Conservation (phyloP, 2,888 invertebrate genomes). For the Morpho deidamia region DNA sequence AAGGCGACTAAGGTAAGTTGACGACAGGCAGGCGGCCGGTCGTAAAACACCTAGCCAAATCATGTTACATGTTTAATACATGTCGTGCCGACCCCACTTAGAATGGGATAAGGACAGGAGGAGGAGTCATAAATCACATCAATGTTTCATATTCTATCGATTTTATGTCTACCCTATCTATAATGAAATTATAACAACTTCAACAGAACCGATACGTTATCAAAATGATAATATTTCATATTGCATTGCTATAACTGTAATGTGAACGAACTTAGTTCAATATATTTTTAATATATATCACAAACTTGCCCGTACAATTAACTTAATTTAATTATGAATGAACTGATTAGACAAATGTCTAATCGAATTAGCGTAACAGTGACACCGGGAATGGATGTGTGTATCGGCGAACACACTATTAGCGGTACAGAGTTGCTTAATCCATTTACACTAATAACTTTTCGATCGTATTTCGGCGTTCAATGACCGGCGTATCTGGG, state of each 20-base stretch:
- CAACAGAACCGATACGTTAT: conserved; percentile 15
- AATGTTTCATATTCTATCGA: background rate
- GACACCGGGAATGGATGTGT: background rate
- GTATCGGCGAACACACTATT: too few species aligned
- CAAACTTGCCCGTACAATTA: background rate
- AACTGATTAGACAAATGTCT: conserved; percentile 10
- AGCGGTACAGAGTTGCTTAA: conserved; percentile 9
- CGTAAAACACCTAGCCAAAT: too few species aligned
- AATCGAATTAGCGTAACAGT: conserved; percentile 22
- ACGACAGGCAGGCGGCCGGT: too few species aligned
- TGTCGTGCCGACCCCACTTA: too few species aligned
- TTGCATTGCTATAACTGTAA: background rate
- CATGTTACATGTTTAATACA: too few species aligned
- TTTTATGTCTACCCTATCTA: background rate
- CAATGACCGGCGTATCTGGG: conserved; percentile 31
- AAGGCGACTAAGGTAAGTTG: too few species aligned
- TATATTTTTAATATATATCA: background rate
- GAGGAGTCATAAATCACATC: too few species aligned
- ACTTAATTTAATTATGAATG: conserved; percentile 1
- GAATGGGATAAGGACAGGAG: too few species aligned
- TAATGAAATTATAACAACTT: background rate
- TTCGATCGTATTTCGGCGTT: conserved; percentile 24
- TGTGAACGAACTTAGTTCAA: conserved; percentile 11
- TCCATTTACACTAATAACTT: conserved; percentile 19
- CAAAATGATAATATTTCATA: conserved; percentile 2